Evolutionary conservation across 2,797 vertebrate species (phyloP).

Genomic region (Coilia nasus): DNA sequence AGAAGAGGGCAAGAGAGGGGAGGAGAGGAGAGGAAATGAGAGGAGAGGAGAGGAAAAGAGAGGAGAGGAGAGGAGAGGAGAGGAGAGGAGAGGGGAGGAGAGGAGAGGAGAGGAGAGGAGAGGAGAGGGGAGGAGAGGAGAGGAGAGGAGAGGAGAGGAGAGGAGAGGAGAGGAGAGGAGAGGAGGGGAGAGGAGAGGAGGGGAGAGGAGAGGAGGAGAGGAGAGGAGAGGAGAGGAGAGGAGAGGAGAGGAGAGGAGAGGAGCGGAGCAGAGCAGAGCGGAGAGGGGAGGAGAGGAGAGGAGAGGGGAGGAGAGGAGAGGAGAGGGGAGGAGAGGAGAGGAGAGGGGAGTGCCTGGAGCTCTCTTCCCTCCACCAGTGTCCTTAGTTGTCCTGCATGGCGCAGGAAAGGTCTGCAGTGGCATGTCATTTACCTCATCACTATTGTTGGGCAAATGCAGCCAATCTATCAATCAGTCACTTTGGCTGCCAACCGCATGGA

Average conservation of each 20-base stretch:
- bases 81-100: no score
- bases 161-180: not conserved
- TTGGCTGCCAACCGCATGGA: not conserved
- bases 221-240: not conserved
- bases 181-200: not conserved
- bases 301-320: not conserved
- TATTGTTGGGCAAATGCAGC: not conserved
- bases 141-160: conserved; percentile 1
- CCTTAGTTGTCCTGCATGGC: not conserved
- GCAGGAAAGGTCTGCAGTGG: not conserved
- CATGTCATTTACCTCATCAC: conserved; percentile 4
- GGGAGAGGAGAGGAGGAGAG: not conserved
- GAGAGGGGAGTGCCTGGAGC: not conserved
- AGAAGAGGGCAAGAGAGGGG: no score
- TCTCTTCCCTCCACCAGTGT: not conserved
- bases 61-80: no score
- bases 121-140: no score
- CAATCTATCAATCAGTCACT: conserved; percentile 15
- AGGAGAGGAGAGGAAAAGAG: no score
- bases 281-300: conserved; percentile 35
- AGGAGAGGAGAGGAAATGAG: no score
- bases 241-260: not conserved
- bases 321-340: not conserved
- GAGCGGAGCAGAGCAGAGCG: no score
- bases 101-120: no score